These are phyloP conservation scores for Zaprionus africanus DNA, from an alignment of 1,140 invertebrate species.

Conservation along the genomic window DNA sequence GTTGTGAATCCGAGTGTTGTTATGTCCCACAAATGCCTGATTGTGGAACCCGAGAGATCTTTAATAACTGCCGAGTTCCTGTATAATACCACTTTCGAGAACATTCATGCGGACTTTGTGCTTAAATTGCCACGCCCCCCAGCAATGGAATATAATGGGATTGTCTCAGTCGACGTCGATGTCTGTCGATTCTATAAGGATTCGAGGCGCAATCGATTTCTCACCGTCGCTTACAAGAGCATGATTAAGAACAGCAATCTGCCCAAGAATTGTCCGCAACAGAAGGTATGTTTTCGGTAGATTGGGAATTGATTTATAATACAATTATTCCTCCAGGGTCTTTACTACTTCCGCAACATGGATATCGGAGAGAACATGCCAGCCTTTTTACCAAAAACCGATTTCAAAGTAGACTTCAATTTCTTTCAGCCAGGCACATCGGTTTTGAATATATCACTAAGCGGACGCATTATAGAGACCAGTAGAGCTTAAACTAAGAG, in stretches of 20 bases:
- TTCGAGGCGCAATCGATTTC: background rate
- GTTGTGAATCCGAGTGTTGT: slow-evolving; percentile 8
- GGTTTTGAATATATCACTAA: slow-evolving; percentile 24
- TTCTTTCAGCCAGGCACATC: slow-evolving; percentile 15
- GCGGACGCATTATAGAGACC: background rate
- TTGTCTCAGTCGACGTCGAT: slow-evolving; percentile 1
- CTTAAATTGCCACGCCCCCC: slow-evolving; percentile 8
- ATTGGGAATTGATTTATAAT: background rate
- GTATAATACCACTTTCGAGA: background rate
- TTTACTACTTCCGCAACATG: slow-evolving; percentile 41
- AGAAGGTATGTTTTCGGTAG: slow-evolving; percentile 12
- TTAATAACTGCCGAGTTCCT: slow-evolving; percentile 2
- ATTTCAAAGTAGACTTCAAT: slow-evolving; percentile 35
- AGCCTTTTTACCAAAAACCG: slow-evolving; percentile 24
- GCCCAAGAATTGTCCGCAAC: slow-evolving; percentile 28
- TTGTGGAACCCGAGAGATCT: background rate
- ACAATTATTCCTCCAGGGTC: slow-evolving; percentile 15
- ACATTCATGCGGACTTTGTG: background rate
- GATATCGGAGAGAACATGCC: slow-evolving; percentile 33
- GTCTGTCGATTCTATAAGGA: slow-evolving; percentile 20
- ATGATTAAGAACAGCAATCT: slow-evolving; percentile 30
- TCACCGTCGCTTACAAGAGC: slow-evolving; percentile 13
- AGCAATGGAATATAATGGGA: background rate
- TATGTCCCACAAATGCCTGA: slow-evolving; percentile 15
- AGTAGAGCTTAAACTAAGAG: background rate